Evolutionary conservation across 2,113 vertebrate genomes (phyloP).

Genomic region (Eptesicus fuscus): DNA sequence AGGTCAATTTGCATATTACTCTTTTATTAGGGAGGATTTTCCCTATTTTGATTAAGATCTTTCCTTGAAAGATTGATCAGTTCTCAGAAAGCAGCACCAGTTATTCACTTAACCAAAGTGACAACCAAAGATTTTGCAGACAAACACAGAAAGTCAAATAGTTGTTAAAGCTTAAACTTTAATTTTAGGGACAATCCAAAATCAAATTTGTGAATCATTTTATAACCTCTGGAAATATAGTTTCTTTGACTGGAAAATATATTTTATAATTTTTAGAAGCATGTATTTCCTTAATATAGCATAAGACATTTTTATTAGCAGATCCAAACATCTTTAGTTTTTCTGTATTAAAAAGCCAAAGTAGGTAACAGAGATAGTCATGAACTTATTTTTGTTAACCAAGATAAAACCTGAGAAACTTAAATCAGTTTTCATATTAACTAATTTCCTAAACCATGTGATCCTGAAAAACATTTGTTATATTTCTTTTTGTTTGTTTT

Average conservation of each 20-base stretch:
- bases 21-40: no score
- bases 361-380: background rate
- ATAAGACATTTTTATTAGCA: background rate
- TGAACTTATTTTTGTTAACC: background rate
- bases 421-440: no score
- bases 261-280: background rate
- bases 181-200: background rate
- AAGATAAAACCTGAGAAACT: background rate
- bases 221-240: background rate
- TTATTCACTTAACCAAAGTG: background rate
- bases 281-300: background rate
- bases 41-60: background rate
- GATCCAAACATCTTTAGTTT: background rate
- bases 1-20: no score
- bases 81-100: background rate
- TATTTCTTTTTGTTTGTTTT: background rate
- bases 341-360: background rate
- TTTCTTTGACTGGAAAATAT: background rate
- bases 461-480: background rate
- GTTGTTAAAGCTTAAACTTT: background rate
- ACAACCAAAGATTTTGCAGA: background rate
- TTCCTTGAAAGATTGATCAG: background rate
- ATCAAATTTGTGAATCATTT: background rate
- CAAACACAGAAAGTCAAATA: background rate
- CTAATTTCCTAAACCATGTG: background rate